Base-by-base conservation (phyloP, 1,140 invertebrate species). In the Cyrtorhinus lividipennis region DNA sequence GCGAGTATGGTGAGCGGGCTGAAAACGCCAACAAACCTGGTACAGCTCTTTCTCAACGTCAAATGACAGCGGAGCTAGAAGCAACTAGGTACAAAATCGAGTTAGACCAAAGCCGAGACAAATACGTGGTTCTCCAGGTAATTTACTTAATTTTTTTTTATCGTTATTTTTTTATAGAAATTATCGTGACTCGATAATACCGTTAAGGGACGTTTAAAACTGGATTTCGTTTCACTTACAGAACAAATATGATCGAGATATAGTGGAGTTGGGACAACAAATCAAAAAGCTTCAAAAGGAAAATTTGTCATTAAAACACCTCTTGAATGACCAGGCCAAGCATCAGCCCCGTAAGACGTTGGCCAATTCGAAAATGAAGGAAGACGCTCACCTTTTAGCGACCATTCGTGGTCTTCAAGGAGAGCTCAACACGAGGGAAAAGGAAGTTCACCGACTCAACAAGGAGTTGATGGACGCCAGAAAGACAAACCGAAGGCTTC, bases 371-470 rank as follows among this genome's bases (percentile, higher is more conserved):
- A 26, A 25, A 15, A 57, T 59, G 3, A 86, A 85, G 71, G 84
- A 87, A 67, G 85, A 90, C 64, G 77, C 82, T 2, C 85, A 89
- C 73, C 73, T 89, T 8, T 71, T 88, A 13, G 85, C 86, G 0
- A 88, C 86, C 0, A 86, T 90, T 69, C 79, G 87, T 58, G 85
- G 85, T 1, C 73, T 89, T 65, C 84, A 87, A 69, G 70, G 81
- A 0, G 87, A 89, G 70, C 66, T 88, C 44, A 76, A 79, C 5
- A 81, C 80, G 27, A 87, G 87, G 69, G 86, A 88, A 62, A 84
- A 86, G 65, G 77, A 79, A 1, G 77, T 87, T 44, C 72, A 75
- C 23, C 84, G 85, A 62, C 71, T 88, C 1, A 85, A 80, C 12
- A 81, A 83, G 62, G 86, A 90, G 67, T 74, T 84, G 24, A 85